Conservation (phyloP, 1,140 invertebrate species). For the Rhagoletis zephyria region DNA sequence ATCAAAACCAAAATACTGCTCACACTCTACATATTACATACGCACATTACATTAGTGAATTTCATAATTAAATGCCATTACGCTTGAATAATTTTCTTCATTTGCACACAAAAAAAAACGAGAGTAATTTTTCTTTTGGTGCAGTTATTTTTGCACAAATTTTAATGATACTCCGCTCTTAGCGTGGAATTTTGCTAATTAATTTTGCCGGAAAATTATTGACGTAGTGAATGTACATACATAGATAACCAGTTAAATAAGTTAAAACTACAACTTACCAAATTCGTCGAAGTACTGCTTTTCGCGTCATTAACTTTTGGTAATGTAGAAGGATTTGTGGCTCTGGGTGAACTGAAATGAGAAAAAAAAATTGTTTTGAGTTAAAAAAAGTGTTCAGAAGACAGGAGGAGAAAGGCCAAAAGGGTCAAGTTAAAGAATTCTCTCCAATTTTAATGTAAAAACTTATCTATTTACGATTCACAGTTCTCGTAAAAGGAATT, state of each 20-base stretch:
- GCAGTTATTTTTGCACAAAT: neutral
- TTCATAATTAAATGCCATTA: constrained; percentile 26
- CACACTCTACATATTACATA: neutral
- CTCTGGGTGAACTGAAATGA: constrained; percentile 32
- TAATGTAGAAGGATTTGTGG: constrained; percentile 35
- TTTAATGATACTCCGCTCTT: neutral
- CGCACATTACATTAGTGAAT: constrained; percentile 13
- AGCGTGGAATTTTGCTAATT: constrained; percentile 34
- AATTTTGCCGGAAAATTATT: neutral
- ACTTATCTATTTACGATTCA: neutral
- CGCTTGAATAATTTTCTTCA: constrained; percentile 18
- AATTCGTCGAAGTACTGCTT: constrained; percentile 39
- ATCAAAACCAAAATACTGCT: neutral
- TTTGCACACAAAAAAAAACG: neutral
- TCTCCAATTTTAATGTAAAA: too few species aligned
- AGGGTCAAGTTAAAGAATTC: too few species aligned
- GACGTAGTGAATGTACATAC: neutral
- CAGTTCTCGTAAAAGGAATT: neutral
- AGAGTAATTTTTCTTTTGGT: neutral
- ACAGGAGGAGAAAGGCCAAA: neutral
- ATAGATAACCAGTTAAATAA: neutral
- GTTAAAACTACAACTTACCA: constrained; percentile 27
- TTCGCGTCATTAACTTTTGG: constrained; percentile 29
- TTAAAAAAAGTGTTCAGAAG: neutral
- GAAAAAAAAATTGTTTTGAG: neutral